Evolutionary conservation across 2,888 invertebrate species (phyloP), one percentile per base, ranked within the genome.

Genomic region (Ormyrus nitidulus): DNA sequence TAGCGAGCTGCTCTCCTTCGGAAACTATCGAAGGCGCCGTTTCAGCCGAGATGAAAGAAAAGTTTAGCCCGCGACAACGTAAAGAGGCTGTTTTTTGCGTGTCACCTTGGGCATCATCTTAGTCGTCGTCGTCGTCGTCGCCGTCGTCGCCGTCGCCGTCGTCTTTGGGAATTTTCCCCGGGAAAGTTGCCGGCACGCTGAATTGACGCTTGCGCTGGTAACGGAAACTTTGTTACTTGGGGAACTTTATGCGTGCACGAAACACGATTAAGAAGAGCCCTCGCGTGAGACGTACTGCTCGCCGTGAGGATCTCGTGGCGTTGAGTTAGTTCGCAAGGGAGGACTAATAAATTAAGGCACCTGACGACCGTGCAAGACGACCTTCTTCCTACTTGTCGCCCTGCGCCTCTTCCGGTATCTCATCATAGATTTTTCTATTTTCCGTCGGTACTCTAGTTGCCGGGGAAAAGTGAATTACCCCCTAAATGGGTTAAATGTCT

Each of bases 311-410:
- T 58, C n/a, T 9, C 7, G 44, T 10, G 44, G 59, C 49, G 34
- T 66, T 51, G 34, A 74, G 34, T 7, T 49, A 66, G 9, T 70
- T 48, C 34, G 56, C 10, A 44, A 66, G 48, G 58, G 46, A 74
- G 74, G 56, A 65, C 65, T 58, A 58, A 74, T 74, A 62, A 74
- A 74, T 74, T 74, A 51, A 49, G 58, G 44, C 65, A 13, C 44
- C 44, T 19, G 13, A 59, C 44, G 58, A 34, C 53, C 19, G 66
- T 34, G 51, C 49, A 66, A 51, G 19, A 19, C 19, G 7, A 49
- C 49, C 65, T 34, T n/a, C 13, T 65, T 65, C 49, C 51, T 49
- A 19, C 19, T 65, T 19, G 8, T n/a, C 53, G 46, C n/a, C n/a
- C 7, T 62, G n/a, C 10, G 46, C 44, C 62, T 46, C 6, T 11